Base-by-base conservation (phyloP, 2,797 vertebrate genomes). In the Scolopax bukidnonensis region DNA sequence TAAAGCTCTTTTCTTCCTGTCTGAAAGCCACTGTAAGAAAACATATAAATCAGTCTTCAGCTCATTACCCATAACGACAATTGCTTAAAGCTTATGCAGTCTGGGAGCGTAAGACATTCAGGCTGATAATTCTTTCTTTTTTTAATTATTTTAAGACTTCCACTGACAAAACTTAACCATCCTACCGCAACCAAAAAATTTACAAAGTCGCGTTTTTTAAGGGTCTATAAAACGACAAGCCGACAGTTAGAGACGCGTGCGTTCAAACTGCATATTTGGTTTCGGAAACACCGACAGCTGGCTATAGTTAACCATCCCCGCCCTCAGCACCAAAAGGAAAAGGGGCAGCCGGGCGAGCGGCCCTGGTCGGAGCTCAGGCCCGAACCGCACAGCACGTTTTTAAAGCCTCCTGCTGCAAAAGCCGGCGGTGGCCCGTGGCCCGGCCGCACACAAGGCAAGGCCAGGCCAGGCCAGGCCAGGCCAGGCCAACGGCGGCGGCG, bases 1-100 rank as follows among this genome's bases (percentile, higher is more conserved):
- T 12, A 99, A 94, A 19, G 98, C 98, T 94, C 99, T 98, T 97
- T 99, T 99, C 98, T 99, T 99, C 83, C 99, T 98, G 95, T 99
- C 99, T 5, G 99, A 99, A 67, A 99, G 97, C 99, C 99, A 99
- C 99, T 99, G 95, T 23, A 95, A 97, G n/a, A 73, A 90, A 97
- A 93, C 1, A 60, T 1, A 36, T 23, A 28, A 24, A 69, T 19
- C 65, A 84, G n/a, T 17, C 5, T 7, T 23, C 32, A 91, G 61
- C 18, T 69, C 68, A 20, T 30, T 40, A 63, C 3, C 50, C 10
- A 7, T 1, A 21, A 28, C 45, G 2, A 54, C 2, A 61, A 61
- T 3, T 15, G 3, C 32, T 27, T 53, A 6, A 56, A 24, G 5
- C 9, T 48, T 67, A 41, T 5, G 6, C 33, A 45, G 1, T 8